Evolutionary conservation across 2,113 vertebrate genomes (phyloP).

Genomic region (Hippoglossus stenolepis): DNA sequence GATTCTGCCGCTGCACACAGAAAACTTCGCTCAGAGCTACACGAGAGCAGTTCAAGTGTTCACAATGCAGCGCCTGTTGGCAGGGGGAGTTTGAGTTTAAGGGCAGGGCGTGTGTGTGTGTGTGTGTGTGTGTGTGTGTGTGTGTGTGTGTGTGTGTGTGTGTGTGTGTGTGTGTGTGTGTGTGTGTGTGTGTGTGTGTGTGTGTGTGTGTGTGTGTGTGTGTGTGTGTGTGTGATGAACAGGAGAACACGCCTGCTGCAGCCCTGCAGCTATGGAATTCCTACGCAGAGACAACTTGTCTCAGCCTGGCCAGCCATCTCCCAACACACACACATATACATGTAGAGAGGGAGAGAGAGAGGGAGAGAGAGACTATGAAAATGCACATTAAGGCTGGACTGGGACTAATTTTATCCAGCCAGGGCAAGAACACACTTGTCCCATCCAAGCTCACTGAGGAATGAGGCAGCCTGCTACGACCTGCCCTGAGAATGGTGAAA

Average conservation of each 20-base stretch:
- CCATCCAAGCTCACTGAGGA: slow-evolving; percentile 58
- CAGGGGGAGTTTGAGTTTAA: not conserved
- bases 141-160: not conserved
- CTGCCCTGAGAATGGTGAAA: slow-evolving; percentile 55
- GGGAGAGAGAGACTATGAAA: slow-evolving; percentile 30
- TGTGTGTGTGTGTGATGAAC: slow-evolving; percentile 26
- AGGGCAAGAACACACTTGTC: slow-evolving; percentile 71
- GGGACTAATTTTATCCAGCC: slow-evolving; percentile 60
- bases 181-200: no score
- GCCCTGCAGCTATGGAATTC: slow-evolving; percentile 72
- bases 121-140: slow-evolving; percentile 14
- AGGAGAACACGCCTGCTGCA: slow-evolving; percentile 41
- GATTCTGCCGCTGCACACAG: not conserved
- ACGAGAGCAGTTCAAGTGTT: slow-evolving; percentile 13
- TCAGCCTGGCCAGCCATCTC: slow-evolving; percentile 61
- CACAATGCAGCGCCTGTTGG: slow-evolving; percentile 48
- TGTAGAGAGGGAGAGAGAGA: not conserved
- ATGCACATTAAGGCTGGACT: slow-evolving; percentile 45
- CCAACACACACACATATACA: not conserved
- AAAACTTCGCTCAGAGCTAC: slow-evolving; percentile 25
- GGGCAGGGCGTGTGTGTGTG: slow-evolving; percentile 4
- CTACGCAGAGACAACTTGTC: slow-evolving; percentile 67
- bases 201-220: not conserved
- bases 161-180: no score
- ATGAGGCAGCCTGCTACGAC: slow-evolving; percentile 77